Base-by-base conservation (phyloP, 2,888 invertebrate species). In the Melipona beecheii region DNA sequence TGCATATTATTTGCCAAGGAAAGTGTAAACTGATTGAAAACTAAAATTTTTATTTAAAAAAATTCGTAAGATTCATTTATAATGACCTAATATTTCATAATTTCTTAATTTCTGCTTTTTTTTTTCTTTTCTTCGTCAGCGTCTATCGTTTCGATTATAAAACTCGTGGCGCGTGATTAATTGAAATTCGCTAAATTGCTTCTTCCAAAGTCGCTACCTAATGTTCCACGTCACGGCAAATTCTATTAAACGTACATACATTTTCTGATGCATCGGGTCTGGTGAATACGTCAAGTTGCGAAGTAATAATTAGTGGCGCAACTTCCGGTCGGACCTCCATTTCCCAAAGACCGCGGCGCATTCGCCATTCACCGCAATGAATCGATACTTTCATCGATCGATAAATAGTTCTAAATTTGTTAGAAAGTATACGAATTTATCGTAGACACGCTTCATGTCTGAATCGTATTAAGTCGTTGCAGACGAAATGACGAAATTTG, bases 281-380 rank as follows among this genome's bases (percentile, higher is more conserved):
- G 27, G 5, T 27, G 54, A 70, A 31, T 58, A 50, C 49, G 5
- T 50, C 68, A 60, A 58, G 76, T 49, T 66, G 11, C 62, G 43
- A 71, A 77, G 52, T 70, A 70, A 70, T 64, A 70, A 70, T 76
- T 76, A 70, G 36, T 66, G 68, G 21, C 58, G 49, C n/a, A 75
- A 75, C 58, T 60, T 60, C 58, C 24, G 19, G 24, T 43, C 15
- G 19, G 72, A 60, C 60, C 72, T 6, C 49, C 27, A 21, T 24
- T 24, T 43, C 17, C 43, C 64, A 36, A 36, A n/a, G 19, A 19
- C 65, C 11, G 2, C 15, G 36, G 1, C 15, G 9, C 9, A 49
- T 73, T 31, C 72, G 49, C 60, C 49, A 21, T 49, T 73, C 49
- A 9, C 36, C 71, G 15, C 21, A 60, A 24, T n/a, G 21, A n/a